Conservation (phyloP, 2,888 invertebrate species). For the Cancer borealis region DNA sequence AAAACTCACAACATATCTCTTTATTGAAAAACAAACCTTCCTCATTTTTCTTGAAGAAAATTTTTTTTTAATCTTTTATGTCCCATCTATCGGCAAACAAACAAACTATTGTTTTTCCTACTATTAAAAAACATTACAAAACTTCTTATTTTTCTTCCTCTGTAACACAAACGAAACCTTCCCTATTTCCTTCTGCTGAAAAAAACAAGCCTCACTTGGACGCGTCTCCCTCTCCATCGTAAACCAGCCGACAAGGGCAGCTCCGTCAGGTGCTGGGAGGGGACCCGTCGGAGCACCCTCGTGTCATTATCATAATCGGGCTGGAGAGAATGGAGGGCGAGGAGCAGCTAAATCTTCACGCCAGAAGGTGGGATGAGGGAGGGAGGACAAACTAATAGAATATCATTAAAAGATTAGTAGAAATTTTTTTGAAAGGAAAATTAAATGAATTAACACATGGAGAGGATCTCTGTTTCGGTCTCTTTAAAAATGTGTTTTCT, state of each 20-base stretch:
- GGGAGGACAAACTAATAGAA: neutral
- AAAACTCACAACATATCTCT: too few relatives aligned
- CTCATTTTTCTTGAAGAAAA: neutral
- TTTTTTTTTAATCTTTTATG: neutral
- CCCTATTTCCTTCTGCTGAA: neutral
- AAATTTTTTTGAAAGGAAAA: neutral
- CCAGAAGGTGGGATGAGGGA: neutral
- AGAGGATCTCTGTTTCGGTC: neutral
- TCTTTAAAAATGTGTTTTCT: neutral
- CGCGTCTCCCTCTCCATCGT: neutral
- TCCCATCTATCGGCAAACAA: neutral
- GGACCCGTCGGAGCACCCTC: neutral
- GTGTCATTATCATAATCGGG: slow-evolving; percentile 32
- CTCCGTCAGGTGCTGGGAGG: neutral
- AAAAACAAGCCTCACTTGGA: neutral
- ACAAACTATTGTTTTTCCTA: neutral
- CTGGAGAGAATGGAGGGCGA: slow-evolving; percentile 45
- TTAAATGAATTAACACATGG: neutral
- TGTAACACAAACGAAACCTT: neutral
- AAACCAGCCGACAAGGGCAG: slow-evolving; percentile 13
- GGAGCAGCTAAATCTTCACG: slow-evolving; percentile 7
- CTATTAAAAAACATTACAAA: neutral
- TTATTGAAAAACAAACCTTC: neutral
- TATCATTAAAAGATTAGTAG: slow-evolving; percentile 15
- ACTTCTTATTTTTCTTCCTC: neutral